A percentile compares a stretch with the other conserved stretches of the same genome.
phyloP scores from a whole-genome alignment of 1,140 invertebrate genomes.

The Varroa destructor region DNA sequence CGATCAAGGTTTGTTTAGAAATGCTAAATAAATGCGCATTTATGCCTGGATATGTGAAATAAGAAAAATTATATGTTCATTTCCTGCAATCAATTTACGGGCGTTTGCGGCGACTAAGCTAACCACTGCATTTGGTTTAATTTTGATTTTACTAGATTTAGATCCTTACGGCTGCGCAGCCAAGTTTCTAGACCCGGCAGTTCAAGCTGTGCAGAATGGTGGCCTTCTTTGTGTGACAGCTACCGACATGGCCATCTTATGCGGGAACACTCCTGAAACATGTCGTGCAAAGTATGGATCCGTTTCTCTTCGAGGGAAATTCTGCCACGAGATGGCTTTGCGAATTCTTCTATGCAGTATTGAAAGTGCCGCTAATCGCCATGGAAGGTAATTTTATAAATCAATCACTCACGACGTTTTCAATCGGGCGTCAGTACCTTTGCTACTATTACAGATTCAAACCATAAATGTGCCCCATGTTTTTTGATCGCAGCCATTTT shows the following conservation, averaged over 20 bases:
- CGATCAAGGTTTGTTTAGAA: too few species aligned
- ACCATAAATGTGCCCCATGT: not conserved
- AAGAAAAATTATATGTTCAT: too few species aligned
- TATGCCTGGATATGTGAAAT: too few species aligned
- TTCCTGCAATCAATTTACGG: too few species aligned
- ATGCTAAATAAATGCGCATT: too few species aligned
- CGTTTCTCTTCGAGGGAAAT: constrained; percentile 66
- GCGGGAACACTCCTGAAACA: constrained; percentile 85
- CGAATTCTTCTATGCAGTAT: constrained; percentile 81
- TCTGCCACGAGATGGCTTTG: constrained; percentile 90
- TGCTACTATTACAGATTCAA: not conserved
- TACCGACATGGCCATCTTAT: constrained; percentile 92
- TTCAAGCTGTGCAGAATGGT: constrained; percentile 47
- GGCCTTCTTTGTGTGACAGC: constrained; percentile 76
- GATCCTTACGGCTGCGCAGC: constrained; percentile 95
- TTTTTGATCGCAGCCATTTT: too few species aligned
- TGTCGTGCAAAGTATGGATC: constrained; percentile 89
- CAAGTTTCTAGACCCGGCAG: constrained; percentile 78
- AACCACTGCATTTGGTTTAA: not conserved
- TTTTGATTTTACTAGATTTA: constrained; percentile 57
- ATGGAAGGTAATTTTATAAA: constrained; percentile 47
- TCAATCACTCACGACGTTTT: not conserved
- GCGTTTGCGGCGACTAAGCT: too few species aligned
- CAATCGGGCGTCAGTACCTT: too few species aligned
- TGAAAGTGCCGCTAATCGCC: constrained; percentile 75